A percentile compares a stretch with the other conserved stretches of the same genome.
Conservation (phyloP, 2,888 invertebrate genomes). For the Apamea crenata region DNA sequence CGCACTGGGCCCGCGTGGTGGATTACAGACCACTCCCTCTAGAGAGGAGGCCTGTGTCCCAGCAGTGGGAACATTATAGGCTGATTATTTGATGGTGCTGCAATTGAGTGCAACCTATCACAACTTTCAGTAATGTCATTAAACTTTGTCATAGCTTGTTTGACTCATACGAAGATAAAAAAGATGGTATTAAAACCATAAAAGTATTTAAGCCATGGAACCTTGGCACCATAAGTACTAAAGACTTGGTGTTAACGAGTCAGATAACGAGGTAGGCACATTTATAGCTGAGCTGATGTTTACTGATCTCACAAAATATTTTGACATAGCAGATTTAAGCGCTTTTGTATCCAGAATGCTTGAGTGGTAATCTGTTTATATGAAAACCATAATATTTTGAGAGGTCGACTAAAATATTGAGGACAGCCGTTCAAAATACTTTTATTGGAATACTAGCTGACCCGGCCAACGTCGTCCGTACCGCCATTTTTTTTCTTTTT, state of each 20-base stretch:
- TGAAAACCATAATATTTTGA: conserved; percentile 6
- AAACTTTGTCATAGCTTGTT: neutral
- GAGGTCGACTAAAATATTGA: neutral
- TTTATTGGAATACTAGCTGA: neutral
- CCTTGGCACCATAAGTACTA: conserved; percentile 39
- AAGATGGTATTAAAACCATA: conserved; percentile 27
- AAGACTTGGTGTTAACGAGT: conserved; percentile 31
- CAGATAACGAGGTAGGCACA: conserved; percentile 29
- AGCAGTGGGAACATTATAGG: no score
- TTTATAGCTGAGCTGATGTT: conserved; percentile 27
- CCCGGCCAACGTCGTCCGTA: no score
- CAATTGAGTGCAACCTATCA: neutral
- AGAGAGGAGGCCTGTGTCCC: no score
- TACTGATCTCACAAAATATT: conserved; percentile 15
- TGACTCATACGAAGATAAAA: conserved; percentile 22
- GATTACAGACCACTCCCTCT: no score
- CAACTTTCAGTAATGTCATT: neutral
- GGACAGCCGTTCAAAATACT: neutral
- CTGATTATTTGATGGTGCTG: no score
- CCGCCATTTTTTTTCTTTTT: no score
- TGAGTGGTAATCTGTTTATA: neutral
- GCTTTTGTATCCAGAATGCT: neutral
- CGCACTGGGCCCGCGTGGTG: no score
- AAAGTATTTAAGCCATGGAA: conserved; percentile 34
- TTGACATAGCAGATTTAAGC: neutral